phyloP scores from a whole-genome alignment of 2,113 vertebrate species.

The Pollimyrus isidori region DNA sequence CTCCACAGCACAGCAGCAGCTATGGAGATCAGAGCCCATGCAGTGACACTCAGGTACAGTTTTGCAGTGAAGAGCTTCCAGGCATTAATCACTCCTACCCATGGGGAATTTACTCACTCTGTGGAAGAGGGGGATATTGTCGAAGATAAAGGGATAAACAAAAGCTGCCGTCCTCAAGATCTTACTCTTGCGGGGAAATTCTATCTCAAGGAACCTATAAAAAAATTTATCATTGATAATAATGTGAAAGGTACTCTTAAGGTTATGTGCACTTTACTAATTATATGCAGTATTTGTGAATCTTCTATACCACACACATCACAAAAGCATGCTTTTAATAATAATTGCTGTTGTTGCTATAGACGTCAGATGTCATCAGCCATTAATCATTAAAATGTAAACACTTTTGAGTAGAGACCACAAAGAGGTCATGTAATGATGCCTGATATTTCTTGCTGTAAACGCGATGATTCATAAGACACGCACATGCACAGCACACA shows the following conservation, averaged over 20 bases:
- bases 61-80: not conserved
- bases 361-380: not conserved
- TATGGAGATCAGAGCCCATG: constrained; percentile 25
- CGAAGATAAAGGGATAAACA: constrained; percentile 68
- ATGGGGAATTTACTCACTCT: constrained; percentile 47
- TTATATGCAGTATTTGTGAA: not conserved
- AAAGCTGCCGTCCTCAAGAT: constrained; percentile 60
- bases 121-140: constrained; percentile 68
- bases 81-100: not conserved
- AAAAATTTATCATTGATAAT: not conserved
- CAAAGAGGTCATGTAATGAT: not conserved
- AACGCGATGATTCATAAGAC: not conserved
- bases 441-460: not conserved
- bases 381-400: not conserved
- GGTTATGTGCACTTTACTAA: not conserved
- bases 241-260: not conserved
- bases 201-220: constrained; percentile 65
- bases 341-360: not conserved
- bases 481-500: not conserved
- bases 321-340: not conserved
- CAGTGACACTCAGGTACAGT: not conserved
- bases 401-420: not conserved
- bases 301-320: not conserved
- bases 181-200: constrained; percentile 64
- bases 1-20: constrained; percentile 61